Evolutionary conservation across 2,888 invertebrate genomes (phyloP).

Genomic region (Blomia tropicalis): DNA sequence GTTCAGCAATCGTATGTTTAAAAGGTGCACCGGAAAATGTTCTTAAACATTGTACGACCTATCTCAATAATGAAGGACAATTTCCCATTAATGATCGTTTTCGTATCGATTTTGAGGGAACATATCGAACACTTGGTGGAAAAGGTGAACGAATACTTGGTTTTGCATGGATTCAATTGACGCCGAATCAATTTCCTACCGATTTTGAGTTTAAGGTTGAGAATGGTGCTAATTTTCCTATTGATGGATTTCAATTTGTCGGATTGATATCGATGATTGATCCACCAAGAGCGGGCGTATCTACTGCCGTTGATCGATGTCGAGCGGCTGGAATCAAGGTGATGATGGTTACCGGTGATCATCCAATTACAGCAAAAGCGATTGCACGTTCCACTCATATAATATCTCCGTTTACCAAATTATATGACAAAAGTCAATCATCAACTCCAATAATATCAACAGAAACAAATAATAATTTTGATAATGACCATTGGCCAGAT

Average conservation of each 20-base stretch:
- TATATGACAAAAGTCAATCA: neutral
- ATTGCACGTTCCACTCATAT: conserved; percentile 57
- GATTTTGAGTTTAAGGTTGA: conserved; percentile 30
- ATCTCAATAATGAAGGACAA: conserved; percentile 42
- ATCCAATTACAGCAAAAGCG: conserved; percentile 51
- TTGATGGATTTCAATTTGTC: conserved; percentile 32
- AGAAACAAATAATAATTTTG: conserved; percentile 27
- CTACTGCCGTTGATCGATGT: conserved; percentile 35
- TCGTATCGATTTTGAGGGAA: conserved; percentile 45
- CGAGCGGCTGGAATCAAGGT: conserved; percentile 36
- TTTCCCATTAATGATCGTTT: conserved; percentile 43
- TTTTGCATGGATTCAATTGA: neutral
- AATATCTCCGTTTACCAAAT: conserved; percentile 40
- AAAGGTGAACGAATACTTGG: conserved; percentile 60
- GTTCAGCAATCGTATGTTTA: conserved; percentile 36
- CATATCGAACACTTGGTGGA: conserved; percentile 60
- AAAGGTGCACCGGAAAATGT: conserved; percentile 41
- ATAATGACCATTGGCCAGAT: neutral
- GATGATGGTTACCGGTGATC: conserved; percentile 37
- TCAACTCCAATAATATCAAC: neutral
- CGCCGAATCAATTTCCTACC: neutral
- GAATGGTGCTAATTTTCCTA: conserved; percentile 38
- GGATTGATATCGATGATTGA: conserved; percentile 36
- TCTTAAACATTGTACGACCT: conserved; percentile 40
- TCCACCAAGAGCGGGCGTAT: conserved; percentile 35